Evolutionary conservation across 2,888 invertebrate genomes (phyloP).

Genomic region (Xestia ashworthii): DNA sequence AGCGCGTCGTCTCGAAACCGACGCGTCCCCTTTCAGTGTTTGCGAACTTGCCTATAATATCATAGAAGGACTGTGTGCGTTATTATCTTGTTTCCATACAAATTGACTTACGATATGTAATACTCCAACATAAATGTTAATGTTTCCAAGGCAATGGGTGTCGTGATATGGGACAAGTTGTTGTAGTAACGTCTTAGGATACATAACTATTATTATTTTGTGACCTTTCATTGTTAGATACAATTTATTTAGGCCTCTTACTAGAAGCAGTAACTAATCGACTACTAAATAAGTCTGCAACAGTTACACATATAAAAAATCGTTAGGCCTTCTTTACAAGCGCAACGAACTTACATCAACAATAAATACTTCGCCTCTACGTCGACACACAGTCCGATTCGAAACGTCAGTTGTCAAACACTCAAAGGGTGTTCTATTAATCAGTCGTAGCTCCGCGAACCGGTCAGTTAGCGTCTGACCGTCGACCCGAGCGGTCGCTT

Average conservation of each 20-base stretch:
- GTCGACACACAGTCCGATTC: constrained; percentile 54
- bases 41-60: constrained; percentile 57
- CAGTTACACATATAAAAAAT: constrained; percentile 20
- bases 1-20: constrained; percentile 64
- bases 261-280: constrained; percentile 3
- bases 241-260: constrained; percentile 6
- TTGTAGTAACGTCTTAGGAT: not conserved
- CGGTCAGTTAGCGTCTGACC: constrained; percentile 31
- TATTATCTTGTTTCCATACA: constrained; percentile 39
- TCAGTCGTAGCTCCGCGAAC: constrained; percentile 61
- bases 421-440: constrained; percentile 62
- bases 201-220: constrained; percentile 34
- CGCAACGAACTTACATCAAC: constrained; percentile 10
- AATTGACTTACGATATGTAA: constrained; percentile 63
- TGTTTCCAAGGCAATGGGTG: constrained; percentile 27
- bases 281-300: constrained; percentile 13
- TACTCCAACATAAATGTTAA: constrained; percentile 49
- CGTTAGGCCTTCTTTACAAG: constrained; percentile 43
- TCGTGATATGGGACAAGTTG: constrained; percentile 3
- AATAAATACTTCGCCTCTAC: constrained; percentile 21
- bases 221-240: constrained; percentile 27
- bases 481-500: constrained; percentile 42
- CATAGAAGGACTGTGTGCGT: constrained; percentile 51
- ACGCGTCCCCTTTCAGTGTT: constrained; percentile 65
- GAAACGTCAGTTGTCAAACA: constrained; percentile 53